Conservation (phyloP, 2,797 vertebrate genomes). For the Microctenopoma stevenorrisi region DNA sequence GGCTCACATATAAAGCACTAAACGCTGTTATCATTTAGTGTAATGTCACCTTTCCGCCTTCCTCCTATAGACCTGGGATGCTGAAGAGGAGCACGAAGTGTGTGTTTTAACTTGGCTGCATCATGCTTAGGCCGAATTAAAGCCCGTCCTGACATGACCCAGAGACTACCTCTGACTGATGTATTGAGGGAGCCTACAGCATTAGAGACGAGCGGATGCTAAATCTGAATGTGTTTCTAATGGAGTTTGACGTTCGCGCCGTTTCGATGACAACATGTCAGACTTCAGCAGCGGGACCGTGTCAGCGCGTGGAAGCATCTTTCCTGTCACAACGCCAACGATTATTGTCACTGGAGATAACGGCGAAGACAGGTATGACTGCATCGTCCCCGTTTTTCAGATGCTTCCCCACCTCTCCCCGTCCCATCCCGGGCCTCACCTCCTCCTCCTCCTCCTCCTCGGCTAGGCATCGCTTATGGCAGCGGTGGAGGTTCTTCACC, state of each 20-base stretch:
- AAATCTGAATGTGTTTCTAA: neutral
- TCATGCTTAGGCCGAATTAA: conserved; percentile 2
- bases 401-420: conserved; percentile 36
- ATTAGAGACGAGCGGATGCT: neutral
- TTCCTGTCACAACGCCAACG: too few relatives aligned
- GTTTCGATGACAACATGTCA: conserved; percentile 10
- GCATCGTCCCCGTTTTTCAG: conserved; percentile 1
- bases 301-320: neutral
- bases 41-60: conserved; percentile 2
- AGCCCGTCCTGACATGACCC: fast-evolving
- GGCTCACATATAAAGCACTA: too few relatives aligned
- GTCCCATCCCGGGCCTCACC: conserved; percentile 68
- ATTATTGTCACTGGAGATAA: neutral
- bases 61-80: neutral
- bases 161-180: fast-evolving
- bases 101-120: neutral
- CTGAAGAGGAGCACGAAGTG: neutral
- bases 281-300: neutral
- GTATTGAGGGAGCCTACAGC: fast-evolving
- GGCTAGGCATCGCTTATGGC: conserved; percentile 57
- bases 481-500: conserved; percentile 60
- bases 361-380: neutral
- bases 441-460: conserved; percentile 74
- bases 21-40: neutral
- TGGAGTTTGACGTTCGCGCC: neutral